Evolutionary conservation across 2,797 vertebrate species (phyloP), one percentile per base, ranked within the genome.

Genomic region (Prunella strophiata): DNA sequence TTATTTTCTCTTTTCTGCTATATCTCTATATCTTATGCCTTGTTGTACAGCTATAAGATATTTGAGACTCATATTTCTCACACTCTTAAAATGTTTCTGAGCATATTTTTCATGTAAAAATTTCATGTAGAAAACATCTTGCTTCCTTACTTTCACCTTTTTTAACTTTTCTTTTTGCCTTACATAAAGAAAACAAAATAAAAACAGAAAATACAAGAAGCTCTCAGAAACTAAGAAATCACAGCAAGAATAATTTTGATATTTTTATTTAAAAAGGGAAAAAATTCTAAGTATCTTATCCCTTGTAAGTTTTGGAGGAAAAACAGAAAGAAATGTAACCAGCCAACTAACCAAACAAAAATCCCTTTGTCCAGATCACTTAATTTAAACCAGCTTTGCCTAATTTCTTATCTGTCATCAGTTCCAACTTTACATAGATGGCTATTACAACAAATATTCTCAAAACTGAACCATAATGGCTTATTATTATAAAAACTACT

Each of bases 351-450:
- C 0, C 12, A 88, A 94, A 88, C 67, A 94, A 91, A 87, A 76
- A 43, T 62, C 27, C 29, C 50, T 92, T 92, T 95, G 91, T 85
- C 63, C 87, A 96, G 85, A 85, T 38, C 11, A 5, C 45, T 70
- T 87, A 92, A 93, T 93, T 91, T 52, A 82, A 91, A 92, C 13
- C 84, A 96, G 65, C 57, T 91, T 94, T 85, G 32, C 50, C 65
- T 82, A 89, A 95, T 91, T 96, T 94, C 91, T 94, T 87, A 89
- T 89, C 81, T 95, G 95, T 92, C 89, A 91, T 80, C 89, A 92
- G 82, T 92, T 93, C 52, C 55, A 85, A 70, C 67, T 89, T 85
- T 92, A 89, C 71, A 83, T 71, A 85, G 45, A 96, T 62, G 67
- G 43, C 5, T 91, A 85, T 87, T 79, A 85, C 17, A 90, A 81